Evolutionary conservation across 1,140 invertebrate species (phyloP).

Genomic region (Aphelenchoides besseyi): DNA sequence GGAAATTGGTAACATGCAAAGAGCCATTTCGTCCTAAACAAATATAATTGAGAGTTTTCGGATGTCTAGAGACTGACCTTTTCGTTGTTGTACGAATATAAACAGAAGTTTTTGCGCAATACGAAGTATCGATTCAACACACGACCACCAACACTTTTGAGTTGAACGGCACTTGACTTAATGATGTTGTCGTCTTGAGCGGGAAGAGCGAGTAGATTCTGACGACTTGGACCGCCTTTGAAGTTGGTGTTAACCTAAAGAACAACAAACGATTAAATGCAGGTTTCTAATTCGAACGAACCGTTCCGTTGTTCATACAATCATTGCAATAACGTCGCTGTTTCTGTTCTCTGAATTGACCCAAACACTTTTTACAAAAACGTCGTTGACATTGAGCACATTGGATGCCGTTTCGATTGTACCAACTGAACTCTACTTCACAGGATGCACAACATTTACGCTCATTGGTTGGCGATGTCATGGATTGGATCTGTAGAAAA

Average conservation of each 20-base stretch:
- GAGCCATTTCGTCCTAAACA: slow-evolving; percentile 40
- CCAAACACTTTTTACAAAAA: slow-evolving; percentile 58
- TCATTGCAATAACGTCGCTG: not conserved
- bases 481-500: slow-evolving; percentile 27
- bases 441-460: slow-evolving; percentile 53
- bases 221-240: slow-evolving; percentile 9
- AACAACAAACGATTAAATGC: not conserved
- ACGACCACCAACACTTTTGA: slow-evolving; percentile 41
- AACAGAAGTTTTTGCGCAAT: slow-evolving; percentile 59
- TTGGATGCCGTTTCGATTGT: not conserved
- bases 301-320: slow-evolving; percentile 1
- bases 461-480: slow-evolving; percentile 27
- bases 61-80: slow-evolving; percentile 22
- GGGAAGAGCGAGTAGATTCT: slow-evolving; percentile 42
- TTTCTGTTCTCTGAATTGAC: not conserved
- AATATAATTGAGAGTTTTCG: slow-evolving; percentile 7
- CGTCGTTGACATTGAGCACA: slow-evolving; percentile 37
- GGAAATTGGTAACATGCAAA: slow-evolving; percentile 46
- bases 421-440: slow-evolving; percentile 51
- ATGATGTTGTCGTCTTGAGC: slow-evolving; percentile 38
- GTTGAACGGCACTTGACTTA: slow-evolving; percentile 41
- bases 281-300: not conserved
- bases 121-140: slow-evolving; percentile 52
- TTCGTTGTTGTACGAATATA: slow-evolving; percentile 53
- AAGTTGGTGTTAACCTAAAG: not conserved